Evolutionary conservation across 2,113 vertebrate genomes (phyloP).

Genomic region (Carassius auratus): DNA sequence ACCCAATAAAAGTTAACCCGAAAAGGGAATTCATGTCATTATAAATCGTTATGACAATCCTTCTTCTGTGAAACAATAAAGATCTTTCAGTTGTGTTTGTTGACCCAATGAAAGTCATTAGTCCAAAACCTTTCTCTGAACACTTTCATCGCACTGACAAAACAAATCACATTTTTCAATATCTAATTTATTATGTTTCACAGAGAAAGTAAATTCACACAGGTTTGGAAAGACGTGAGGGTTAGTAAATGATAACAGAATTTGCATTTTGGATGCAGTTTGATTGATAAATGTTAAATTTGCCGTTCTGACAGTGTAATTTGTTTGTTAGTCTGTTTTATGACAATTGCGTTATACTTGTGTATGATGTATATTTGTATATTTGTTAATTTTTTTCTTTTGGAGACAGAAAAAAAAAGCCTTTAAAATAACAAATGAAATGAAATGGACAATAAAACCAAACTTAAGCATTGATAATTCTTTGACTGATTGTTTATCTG

Average conservation of each 20-base stretch:
- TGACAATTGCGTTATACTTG: slow-evolving; percentile 31
- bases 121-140: background rate
- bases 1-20: background rate
- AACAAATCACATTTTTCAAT: background rate
- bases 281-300: no score
- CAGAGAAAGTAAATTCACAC: no score
- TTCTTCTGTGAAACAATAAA: background rate
- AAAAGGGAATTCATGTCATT: background rate
- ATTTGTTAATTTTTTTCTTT: slow-evolving; percentile 27
- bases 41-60: background rate
- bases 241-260: background rate
- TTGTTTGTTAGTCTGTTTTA: background rate
- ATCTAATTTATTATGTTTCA: background rate
- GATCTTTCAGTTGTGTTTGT: background rate
- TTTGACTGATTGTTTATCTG: background rate
- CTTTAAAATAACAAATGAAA: background rate
- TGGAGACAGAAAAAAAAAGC: background rate
- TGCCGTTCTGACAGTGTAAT: background rate
- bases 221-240: no score
- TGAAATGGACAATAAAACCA: slow-evolving; percentile 5
- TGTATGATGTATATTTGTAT: slow-evolving; percentile 49
- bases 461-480: background rate
- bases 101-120: no score
- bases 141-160: background rate
- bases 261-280: background rate